Evolutionary conservation across 2,113 vertebrate genomes (phyloP), one percentile per base, ranked within the genome.

Genomic region (Zeus faber): DNA sequence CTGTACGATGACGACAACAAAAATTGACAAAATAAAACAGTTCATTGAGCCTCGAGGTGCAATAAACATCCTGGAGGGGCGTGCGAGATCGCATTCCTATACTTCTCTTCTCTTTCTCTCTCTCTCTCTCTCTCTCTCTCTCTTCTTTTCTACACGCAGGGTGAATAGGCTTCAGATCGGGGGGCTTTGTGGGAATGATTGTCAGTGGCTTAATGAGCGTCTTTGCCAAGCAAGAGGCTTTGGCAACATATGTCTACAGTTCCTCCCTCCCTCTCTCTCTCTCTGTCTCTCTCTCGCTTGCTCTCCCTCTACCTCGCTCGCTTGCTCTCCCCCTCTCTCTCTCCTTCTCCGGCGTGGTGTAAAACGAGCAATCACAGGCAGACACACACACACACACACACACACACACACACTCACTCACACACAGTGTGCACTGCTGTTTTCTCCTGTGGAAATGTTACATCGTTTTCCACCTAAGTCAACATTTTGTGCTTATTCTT

Each of bases 161-260:
- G 60, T 89, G 89, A 91, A 91, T 84, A 84, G 88, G 69, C 79
- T 73, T 87, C 76, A 79, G 79, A 81, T 84, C 25, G 52, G 72
- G 81, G n/a, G n/a, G n/a, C 84, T 89, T 89, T 90, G 89, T 89
- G 75, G 73, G 82, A 73, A 53, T 87, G 89, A 89, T 88, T 90
- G 90, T 90, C 84, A 86, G 80, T 82, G 70, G 83, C 78, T 89
- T 90, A 91, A 91, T 89, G 88, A 91, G 87, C 75, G 79, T 53
- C 74, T 89, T 85, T 87, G 85, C 84, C 82, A 80, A 77, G 79
- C 60, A 54, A 58, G 65, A 82, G 76, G 85, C 84, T 89, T 87
- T 88, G 81, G 79, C 74, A 88, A 80, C 88, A 86, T 86, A 31
- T 7, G 81, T 72, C 68, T 70, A 60, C 79, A 57, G 72, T 57